Evolutionary conservation across 2,113 vertebrate species (phyloP).

Genomic region (Platycercus adscitus): DNA sequence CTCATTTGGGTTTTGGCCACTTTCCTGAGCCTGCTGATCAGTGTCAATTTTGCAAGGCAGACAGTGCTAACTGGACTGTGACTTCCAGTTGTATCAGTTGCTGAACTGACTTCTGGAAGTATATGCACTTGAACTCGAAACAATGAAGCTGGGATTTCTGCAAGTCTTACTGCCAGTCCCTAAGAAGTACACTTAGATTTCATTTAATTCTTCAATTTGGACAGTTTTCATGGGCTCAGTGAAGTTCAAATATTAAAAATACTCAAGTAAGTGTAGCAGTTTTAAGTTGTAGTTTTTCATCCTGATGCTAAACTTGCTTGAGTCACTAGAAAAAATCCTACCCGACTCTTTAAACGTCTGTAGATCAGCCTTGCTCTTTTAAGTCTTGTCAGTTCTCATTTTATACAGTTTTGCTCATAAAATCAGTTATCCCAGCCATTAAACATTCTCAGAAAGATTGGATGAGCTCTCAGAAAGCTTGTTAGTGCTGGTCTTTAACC

Average conservation of each 20-base stretch:
- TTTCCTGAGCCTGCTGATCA: slow-evolving; percentile 33
- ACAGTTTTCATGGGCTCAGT: background rate
- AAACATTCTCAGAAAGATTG: background rate
- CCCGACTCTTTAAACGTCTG: background rate
- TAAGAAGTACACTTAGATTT: background rate
- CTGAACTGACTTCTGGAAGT: slow-evolving; percentile 12
- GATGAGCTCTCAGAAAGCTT: background rate
- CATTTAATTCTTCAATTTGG: background rate
- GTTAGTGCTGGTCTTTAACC: background rate
- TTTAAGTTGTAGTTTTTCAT: background rate
- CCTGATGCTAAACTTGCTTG: background rate
- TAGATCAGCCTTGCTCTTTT: background rate
- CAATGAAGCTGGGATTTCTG: background rate
- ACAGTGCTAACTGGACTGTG: background rate
- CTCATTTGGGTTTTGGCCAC: slow-evolving; percentile 27
- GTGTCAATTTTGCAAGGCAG: slow-evolving; percentile 29
- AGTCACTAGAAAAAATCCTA: background rate
- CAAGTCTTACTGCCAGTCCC: background rate
- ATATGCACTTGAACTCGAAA: background rate
- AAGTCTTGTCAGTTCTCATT: background rate
- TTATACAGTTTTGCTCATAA: background rate
- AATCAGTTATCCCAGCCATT: background rate
- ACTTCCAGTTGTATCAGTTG: background rate
- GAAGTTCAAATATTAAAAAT: background rate
- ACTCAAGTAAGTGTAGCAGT: background rate